These are phyloP conservation scores for Adelognathus sp. DNA, from an alignment of 2,888 invertebrate species.

Conservation along the genomic window DNA sequence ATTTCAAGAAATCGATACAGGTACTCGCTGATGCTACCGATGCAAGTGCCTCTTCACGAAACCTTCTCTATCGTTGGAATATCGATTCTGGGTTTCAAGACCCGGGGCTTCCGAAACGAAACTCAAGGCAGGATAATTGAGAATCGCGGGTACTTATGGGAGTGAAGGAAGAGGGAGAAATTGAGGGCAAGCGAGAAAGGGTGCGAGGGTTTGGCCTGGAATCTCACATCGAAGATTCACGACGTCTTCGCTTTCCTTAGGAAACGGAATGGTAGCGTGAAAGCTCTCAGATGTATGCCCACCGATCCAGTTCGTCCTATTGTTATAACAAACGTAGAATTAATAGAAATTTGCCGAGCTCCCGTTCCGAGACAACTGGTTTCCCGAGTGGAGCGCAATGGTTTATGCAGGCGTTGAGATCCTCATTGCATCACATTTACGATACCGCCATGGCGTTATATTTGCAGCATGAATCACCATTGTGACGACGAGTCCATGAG, in stretches of 20 bases:
- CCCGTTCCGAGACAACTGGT: neutral
- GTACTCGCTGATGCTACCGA: slow-evolving; percentile 17
- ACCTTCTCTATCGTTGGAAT: slow-evolving; percentile 37
- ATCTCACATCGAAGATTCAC: slow-evolving; percentile 52
- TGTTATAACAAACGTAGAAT: slow-evolving; percentile 21
- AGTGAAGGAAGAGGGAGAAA: slow-evolving; percentile 25
- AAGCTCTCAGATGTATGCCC: slow-evolving; percentile 17
- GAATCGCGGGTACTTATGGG: slow-evolving; percentile 68
- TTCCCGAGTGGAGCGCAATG: slow-evolving; percentile 12
- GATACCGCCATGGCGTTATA: neutral
- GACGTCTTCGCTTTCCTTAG: slow-evolving; percentile 26
- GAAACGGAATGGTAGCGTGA: slow-evolving; percentile 12
- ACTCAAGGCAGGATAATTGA: slow-evolving; percentile 69
- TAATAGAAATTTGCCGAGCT: slow-evolving; percentile 21
- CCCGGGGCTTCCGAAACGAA: slow-evolving; percentile 33
- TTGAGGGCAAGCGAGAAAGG: slow-evolving; percentile 26
- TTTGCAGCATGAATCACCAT: slow-evolving; percentile 13
- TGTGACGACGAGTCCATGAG: neutral
- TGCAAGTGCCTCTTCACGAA: slow-evolving; percentile 7
- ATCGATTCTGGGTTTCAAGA: slow-evolving; percentile 41
- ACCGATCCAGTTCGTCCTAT: neutral
- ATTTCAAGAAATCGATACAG: slow-evolving; percentile 59
- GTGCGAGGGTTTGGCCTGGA: slow-evolving; percentile 38
- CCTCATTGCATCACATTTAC: slow-evolving; percentile 5
- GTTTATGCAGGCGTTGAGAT: neutral